Base-by-base conservation (phyloP, 1,140 invertebrate species). In the Aphaenogaster ashmeadi region DNA sequence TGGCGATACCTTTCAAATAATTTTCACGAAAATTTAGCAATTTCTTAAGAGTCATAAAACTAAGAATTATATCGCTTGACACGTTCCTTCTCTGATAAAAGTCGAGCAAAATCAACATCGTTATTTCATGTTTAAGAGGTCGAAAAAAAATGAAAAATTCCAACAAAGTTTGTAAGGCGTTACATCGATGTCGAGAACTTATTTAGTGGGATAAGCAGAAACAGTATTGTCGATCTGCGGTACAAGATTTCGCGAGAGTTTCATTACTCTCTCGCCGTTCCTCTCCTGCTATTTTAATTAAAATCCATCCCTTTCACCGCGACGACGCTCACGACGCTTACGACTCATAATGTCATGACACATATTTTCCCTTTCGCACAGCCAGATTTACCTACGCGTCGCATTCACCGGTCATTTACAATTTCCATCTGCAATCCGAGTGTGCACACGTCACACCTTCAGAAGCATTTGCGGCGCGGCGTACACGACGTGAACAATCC, bases 311-410 rank as follows among this genome's bases (percentile, higher is more conserved):
- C 60, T 27, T 33, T 44, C 18, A 27, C 21, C 15, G 15, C 38
- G 5, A 41, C 58, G 58, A 13, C 9, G 47, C 18, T 44, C 38
- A 13, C 38, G 50, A 36, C 44, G 27, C 3, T 7, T 36, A 69
- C 27, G 27, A 27, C 27, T 27, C 27, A 27, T 56, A 83, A 83
- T 58, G 15, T 11, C 44, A 1, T 27, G 58, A 21, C 75, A 78
- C 75, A 67, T 54, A 80, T 80, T 80, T 80, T 67, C 78, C n/a
- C 60, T 80, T 52, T 79, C 44, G 44, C 47, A n/a, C 47, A 47
- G 27, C 27, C 67, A 83, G 67, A 58, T 83, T 83, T 74, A 58
- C 64, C 13, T n/a, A 60, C 27, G n/a, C 41, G 52, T 47, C 21
- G 18, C 18, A 44, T 81, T 71, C 47, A 54, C 38, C 52, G 27